phyloP scores from a whole-genome alignment of 1,140 invertebrate species.

The Monomorium pharaonis region DNA sequence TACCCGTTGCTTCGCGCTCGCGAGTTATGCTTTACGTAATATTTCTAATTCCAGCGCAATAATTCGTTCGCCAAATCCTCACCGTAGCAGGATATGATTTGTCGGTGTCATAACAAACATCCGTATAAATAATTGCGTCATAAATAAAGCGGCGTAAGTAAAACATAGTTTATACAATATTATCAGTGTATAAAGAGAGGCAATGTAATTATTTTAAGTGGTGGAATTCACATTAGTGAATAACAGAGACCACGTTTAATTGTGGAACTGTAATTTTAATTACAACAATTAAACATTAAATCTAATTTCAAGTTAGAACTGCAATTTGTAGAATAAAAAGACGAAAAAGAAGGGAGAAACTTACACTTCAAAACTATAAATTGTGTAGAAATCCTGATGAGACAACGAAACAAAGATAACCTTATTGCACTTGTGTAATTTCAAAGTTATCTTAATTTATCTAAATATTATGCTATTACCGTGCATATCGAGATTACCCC shows the following conservation, averaged over 20 bases:
- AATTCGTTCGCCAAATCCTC: conserved; percentile 15
- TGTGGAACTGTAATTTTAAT: background rate
- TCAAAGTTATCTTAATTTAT: background rate
- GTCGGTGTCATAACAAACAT: background rate
- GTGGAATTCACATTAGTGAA: background rate
- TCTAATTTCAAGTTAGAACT: background rate
- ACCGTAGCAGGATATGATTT: background rate
- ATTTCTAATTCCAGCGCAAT: conserved; percentile 25
- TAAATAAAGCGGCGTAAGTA: background rate
- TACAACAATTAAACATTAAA: background rate
- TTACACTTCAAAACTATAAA: background rate
- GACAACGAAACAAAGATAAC: background rate
- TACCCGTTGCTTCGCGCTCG: conserved; percentile 7
- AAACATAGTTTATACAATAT: background rate
- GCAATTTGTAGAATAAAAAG: background rate
- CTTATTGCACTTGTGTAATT: conserved; percentile 14
- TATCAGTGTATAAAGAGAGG: background rate
- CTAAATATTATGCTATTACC: background rate
- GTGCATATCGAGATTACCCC: background rate
- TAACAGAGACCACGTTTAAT: background rate
- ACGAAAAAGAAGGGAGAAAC: background rate
- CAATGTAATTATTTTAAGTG: background rate
- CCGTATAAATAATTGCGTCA: background rate
- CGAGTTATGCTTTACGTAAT: conserved; percentile 37
- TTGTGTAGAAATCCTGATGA: background rate